These are phyloP conservation scores for Acestrorhynchus altus DNA, from an alignment of 2,797 vertebrate species.

Conservation along the genomic window DNA sequence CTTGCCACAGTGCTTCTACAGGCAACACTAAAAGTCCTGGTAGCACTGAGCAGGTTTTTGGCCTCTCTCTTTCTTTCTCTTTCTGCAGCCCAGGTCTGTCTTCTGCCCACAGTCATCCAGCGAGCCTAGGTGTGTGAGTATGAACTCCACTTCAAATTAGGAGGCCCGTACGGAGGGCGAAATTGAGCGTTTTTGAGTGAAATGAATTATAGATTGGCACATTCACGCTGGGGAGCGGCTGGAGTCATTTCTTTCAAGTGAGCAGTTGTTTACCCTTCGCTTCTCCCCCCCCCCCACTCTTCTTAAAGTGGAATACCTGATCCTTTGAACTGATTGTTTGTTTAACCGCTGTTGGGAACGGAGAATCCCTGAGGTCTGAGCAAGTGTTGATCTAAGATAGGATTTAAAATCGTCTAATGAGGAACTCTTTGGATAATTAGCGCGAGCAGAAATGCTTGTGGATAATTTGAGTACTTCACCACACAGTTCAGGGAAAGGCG, in stretches of 20 bases:
- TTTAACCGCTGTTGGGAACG: conserved; percentile 83
- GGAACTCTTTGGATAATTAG: conserved; percentile 83
- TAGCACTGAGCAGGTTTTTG: conserved; percentile 25
- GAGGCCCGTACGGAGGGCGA: conserved; percentile 66
- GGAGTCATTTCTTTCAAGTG: conserved; percentile 76
- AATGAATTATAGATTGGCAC: conserved; percentile 77
- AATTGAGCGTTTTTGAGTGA: conserved; percentile 67
- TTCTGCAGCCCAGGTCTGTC: conserved; percentile 25
- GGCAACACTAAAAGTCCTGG: conserved; percentile 20
- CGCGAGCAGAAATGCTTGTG: conserved; percentile 79
- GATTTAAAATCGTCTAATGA: conserved; percentile 86
- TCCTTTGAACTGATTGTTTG: conserved; percentile 83
- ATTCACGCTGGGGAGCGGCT: conserved; percentile 63
- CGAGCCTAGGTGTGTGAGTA: conserved; percentile 46
- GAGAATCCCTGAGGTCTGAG: conserved; percentile 81
- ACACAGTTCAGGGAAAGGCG: conserved; percentile 68
- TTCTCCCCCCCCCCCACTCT: conserved; percentile 51
- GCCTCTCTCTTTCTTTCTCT: conserved; percentile 13
- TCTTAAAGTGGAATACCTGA: conserved; percentile 78
- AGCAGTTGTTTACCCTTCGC: conserved; percentile 81
- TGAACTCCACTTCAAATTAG: conserved; percentile 68
- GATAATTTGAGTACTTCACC: conserved; percentile 82
- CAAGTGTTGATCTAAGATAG: conserved; percentile 83
- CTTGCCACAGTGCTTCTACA: conserved; percentile 26
- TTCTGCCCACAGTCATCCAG: conserved; percentile 51